Conservation (phyloP, 2,888 invertebrate species). For the Drosophila neonasuta region DNA sequence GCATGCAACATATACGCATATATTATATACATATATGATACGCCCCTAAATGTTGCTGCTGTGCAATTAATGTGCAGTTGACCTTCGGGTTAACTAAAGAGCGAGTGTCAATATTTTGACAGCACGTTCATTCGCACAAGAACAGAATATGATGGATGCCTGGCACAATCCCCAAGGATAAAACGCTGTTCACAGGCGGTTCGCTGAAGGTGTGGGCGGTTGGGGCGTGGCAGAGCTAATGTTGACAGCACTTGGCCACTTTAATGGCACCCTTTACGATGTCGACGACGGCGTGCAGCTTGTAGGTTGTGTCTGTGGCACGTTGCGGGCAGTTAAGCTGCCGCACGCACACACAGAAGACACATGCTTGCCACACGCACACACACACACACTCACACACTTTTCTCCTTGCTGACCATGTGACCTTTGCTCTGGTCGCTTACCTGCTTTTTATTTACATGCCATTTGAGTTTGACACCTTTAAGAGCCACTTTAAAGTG, state of each 20-base stretch:
- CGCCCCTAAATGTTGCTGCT: constrained; percentile 12
- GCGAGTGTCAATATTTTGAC: constrained; percentile 73
- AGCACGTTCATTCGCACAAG: constrained; percentile 31
- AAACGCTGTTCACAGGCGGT: constrained; percentile 15
- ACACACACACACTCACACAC: background rate
- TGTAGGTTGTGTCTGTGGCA: constrained; percentile 13
- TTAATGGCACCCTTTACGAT: constrained; percentile 65
- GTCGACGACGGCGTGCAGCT: constrained; percentile 17
- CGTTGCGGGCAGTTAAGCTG: constrained; percentile 14
- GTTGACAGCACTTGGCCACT: constrained; percentile 70
- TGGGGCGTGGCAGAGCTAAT: constrained; percentile 55
- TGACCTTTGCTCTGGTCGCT: constrained; percentile 35
- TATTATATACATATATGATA: background rate
- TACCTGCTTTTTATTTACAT: constrained; percentile 7
- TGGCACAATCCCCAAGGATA: constrained; percentile 58
- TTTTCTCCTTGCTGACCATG: background rate
- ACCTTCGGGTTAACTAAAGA: constrained; percentile 69
- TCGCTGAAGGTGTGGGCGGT: background rate
- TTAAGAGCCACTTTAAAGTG: constrained; percentile 42
- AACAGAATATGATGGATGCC: constrained; percentile 62
- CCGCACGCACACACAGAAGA: too few relatives aligned
- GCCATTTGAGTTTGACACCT: constrained; percentile 28
- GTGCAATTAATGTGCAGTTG: constrained; percentile 72
- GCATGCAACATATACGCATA: background rate
- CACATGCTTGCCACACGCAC: background rate